These are phyloP conservation scores for Neopelma chrysocephalum DNA, from an alignment of 2,797 vertebrate genomes.

Conservation along the genomic window DNA sequence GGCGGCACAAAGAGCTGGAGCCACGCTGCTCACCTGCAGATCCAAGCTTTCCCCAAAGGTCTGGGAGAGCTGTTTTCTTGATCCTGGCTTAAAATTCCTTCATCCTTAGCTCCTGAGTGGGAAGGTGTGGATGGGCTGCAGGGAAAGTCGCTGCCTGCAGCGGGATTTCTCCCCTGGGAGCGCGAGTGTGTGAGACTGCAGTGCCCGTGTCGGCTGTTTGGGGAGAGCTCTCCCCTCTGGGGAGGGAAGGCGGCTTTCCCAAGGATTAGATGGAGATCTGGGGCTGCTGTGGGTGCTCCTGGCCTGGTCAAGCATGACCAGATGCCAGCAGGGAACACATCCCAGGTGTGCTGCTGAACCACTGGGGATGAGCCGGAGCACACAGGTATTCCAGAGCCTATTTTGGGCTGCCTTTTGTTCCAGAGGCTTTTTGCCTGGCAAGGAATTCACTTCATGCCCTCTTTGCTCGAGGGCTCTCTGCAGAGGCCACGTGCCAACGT, in stretches of 20 bases:
- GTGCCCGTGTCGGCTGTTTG: fast-evolving
- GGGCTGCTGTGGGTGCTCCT: neutral
- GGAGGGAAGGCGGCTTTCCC: neutral
- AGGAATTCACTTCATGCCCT: neutral
- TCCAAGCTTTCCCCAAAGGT: neutral
- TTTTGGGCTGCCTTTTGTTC: neutral
- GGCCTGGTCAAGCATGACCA: neutral
- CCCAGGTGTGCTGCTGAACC: neutral
- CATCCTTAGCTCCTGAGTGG: neutral
- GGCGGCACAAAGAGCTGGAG: neutral
- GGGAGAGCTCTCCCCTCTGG: neutral
- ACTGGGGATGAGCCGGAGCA: neutral
- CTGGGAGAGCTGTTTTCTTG: neutral
- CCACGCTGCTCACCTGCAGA: neutral
- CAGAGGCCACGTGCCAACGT: neutral
- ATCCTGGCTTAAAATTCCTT: neutral
- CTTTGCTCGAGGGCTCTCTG: neutral
- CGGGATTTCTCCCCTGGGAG: neutral
- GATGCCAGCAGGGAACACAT: neutral
- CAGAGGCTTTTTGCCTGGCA: neutral
- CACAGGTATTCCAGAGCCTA: neutral
- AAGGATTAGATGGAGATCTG: neutral
- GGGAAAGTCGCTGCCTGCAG: neutral
- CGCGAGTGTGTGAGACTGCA: neutral
- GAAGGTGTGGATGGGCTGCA: neutral